Conservation (phyloP, 2,797 vertebrate species). For the Dryobates pubescens region DNA sequence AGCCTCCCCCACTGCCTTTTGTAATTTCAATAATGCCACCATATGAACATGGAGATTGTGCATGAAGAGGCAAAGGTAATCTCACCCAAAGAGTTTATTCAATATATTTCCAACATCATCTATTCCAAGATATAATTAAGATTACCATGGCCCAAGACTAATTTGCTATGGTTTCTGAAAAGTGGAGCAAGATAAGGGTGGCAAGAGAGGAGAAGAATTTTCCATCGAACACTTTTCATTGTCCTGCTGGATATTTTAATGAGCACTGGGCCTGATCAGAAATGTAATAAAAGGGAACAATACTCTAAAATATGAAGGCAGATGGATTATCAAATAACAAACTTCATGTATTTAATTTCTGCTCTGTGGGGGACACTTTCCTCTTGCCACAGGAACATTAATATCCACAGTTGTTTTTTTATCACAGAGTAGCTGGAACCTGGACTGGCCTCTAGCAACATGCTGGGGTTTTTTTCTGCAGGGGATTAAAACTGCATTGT, state of each 20-base stretch:
- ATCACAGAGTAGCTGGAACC: constrained; percentile 24
- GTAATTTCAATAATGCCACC: constrained; percentile 64
- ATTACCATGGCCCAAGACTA: constrained; percentile 44
- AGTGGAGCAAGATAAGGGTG: constrained; percentile 41
- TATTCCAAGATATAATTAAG: constrained; percentile 68
- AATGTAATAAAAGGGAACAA: constrained; percentile 47
- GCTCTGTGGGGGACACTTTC: background rate
- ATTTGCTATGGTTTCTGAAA: constrained; percentile 56
- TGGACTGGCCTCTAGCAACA: background rate
- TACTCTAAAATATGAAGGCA: constrained; percentile 38
- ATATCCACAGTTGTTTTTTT: constrained; percentile 14
- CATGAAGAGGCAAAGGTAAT: constrained; percentile 60
- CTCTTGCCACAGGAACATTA: constrained; percentile 17
- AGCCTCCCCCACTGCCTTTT: constrained; percentile 36
- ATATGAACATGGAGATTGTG: constrained; percentile 52
- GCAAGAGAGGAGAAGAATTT: constrained; percentile 37
- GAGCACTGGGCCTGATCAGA: constrained; percentile 55
- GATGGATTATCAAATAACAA: constrained; percentile 26
- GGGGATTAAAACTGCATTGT: constrained; percentile 36
- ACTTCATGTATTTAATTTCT: constrained; percentile 30
- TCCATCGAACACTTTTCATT: constrained; percentile 48
- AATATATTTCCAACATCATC: constrained; percentile 55
- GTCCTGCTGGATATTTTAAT: constrained; percentile 49
- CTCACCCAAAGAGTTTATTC: constrained; percentile 58
- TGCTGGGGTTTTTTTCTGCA: background rate